Conservation (phyloP, 2,888 invertebrate genomes). For the Tipula unca region DNA sequence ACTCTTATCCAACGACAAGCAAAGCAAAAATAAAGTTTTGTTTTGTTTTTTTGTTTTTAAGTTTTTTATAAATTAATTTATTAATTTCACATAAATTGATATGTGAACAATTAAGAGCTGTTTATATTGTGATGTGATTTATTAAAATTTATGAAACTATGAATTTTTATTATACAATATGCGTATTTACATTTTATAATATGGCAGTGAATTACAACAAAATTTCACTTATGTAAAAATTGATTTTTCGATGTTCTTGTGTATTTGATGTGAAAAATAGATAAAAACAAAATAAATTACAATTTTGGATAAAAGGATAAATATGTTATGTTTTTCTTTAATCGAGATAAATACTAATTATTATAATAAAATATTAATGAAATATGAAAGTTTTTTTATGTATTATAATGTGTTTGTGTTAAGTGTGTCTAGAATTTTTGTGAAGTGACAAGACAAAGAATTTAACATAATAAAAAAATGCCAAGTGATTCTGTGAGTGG, state of each 20-base stretch:
- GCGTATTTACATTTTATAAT: background rate
- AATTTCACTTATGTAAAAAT: background rate
- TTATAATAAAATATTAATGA: background rate
- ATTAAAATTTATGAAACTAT: background rate
- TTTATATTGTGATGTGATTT: background rate
- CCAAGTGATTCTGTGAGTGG: slow-evolving; percentile 57
- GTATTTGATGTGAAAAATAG: background rate
- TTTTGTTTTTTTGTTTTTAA: background rate
- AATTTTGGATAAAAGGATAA: background rate
- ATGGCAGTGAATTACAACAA: background rate
- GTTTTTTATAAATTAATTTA: background rate
- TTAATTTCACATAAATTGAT: background rate
- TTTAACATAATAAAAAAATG: slow-evolving; percentile 38
- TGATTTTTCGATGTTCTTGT: background rate
- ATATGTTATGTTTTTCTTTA: background rate
- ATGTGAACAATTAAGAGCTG: background rate
- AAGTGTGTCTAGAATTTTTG: background rate
- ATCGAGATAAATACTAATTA: background rate
- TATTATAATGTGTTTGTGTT: background rate
- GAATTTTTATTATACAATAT: background rate
- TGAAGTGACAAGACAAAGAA: background rate
- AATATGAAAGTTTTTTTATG: background rate
- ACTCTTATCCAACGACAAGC: background rate
- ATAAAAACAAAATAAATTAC: background rate
- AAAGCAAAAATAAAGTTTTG: background rate